These are phyloP conservation scores for Argopecten irradians DNA, from an alignment of 1,140 invertebrate species.

Conservation along the genomic window DNA sequence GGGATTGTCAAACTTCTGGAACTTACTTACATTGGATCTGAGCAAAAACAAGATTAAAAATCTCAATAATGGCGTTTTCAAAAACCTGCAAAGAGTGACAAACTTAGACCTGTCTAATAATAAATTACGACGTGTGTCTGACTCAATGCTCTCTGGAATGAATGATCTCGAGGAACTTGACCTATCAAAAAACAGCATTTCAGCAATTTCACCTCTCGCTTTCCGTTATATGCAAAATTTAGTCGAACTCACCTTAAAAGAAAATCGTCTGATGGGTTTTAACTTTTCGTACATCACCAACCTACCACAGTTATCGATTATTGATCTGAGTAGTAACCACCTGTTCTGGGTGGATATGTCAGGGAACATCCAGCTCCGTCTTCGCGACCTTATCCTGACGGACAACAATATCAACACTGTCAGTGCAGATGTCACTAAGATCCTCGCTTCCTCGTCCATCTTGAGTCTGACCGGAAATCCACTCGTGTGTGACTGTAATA, in stretches of 20 bases:
- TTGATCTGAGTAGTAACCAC: slow-evolving; percentile 45
- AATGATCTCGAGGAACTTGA: slow-evolving; percentile 42
- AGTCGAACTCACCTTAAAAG: slow-evolving; percentile 29
- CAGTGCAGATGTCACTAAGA: slow-evolving; percentile 31
- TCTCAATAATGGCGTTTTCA: slow-evolving; percentile 43
- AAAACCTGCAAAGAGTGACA: slow-evolving; percentile 29
- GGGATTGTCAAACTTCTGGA: slow-evolving; percentile 33
- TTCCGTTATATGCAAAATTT: slow-evolving; percentile 38
- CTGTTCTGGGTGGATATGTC: slow-evolving; percentile 47
- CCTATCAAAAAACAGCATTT: slow-evolving; percentile 36
- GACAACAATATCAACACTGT: slow-evolving; percentile 44
- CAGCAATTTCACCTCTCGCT: slow-evolving; percentile 31
- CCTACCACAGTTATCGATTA: slow-evolving; percentile 28
- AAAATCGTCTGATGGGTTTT: slow-evolving; percentile 43
- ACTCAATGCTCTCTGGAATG: slow-evolving; percentile 37
- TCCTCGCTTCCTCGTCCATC: slow-evolving; percentile 35
- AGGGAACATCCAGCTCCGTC: slow-evolving; percentile 27
- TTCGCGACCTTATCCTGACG: slow-evolving; percentile 39
- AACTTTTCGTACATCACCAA: slow-evolving; percentile 46
- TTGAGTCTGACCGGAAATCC: slow-evolving; percentile 41
- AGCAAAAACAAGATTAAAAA: slow-evolving; percentile 45
- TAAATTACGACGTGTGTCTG: slow-evolving; percentile 32
- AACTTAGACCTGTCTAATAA: slow-evolving; percentile 45
- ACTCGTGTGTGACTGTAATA: slow-evolving; percentile 43
- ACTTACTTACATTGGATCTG: slow-evolving; percentile 31